Evolutionary conservation across 2,888 invertebrate genomes (phyloP), one percentile per base, ranked within the genome.

Genomic region (Andrena dorsata): DNA sequence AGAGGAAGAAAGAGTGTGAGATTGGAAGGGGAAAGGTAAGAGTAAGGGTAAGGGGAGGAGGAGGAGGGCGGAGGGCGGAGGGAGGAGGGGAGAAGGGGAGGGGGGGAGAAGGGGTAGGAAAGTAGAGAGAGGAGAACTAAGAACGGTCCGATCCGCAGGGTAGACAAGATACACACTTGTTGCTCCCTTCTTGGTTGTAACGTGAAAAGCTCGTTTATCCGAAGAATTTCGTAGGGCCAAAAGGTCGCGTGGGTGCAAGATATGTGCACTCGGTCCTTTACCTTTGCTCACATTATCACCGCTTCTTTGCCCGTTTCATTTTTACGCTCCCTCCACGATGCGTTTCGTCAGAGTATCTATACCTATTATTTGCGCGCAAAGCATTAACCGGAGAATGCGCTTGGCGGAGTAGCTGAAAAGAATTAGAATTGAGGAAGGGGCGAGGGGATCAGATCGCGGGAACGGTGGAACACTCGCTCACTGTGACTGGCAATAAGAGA

Each of bases 101-200:
- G 65, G 70, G 63, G 64, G 65, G n/a, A n/a, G n/a, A n/a, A n/a
- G 71, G 61, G 41, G 73, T 69, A 68, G 77, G 66, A 74, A 77
- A 74, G 70, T 70, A 66, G 71, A 63, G 73, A 83, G 82, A 73
- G 41, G 41, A 77, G 75, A 80, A 76, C 69, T 76, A 78, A 76
- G 72, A 85, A 83, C 70, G 66, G 74, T 82, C 83, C 82, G 83
- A 82, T 82, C 83, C 78, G 64, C 41, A 87, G 89, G 85, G 83
- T 84, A 89, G 84, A 88, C 82, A 80, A 86, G 85, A 87, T 88
- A 86, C 85, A 87, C 90, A 90, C 90, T 90, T 90, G 90, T 90
- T 90, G 90, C 90, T 88, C 83, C 83, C 84, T 87, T 86, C 90
- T 90, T 86, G 86, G 80, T 49, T 80, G 84, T 71, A 75, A 80